These are phyloP conservation scores for Lytechinus variegatus DNA, from an alignment of 35 echinoderm and acorn worm genomes.

Conservation along the genomic window DNA sequence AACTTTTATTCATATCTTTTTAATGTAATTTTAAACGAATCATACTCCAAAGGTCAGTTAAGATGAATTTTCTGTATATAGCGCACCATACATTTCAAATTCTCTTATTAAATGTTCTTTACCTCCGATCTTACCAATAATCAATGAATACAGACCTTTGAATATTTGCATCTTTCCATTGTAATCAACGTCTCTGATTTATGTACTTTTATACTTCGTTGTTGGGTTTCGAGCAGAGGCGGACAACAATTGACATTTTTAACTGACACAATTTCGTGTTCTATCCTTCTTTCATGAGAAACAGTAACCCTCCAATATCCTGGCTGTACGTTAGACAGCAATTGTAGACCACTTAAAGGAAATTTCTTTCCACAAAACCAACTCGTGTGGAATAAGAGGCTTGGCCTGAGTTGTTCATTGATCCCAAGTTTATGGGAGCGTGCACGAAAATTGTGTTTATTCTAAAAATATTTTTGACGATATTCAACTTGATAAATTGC, in stretches of 20 bases:
- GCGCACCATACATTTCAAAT: too few species aligned
- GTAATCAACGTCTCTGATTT: too few species aligned
- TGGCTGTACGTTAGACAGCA: not conserved
- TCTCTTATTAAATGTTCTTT: too few species aligned
- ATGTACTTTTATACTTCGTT: too few species aligned
- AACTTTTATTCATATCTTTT: too few species aligned
- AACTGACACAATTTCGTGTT: not conserved
- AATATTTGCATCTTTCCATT: too few species aligned
- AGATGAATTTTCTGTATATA: too few species aligned
- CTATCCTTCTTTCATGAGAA: not conserved
- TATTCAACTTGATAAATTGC: not conserved
- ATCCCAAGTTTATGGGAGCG: constrained; percentile 16
- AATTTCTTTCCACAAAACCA: not conserved
- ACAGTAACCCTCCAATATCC: not conserved
- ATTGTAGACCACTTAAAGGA: not conserved
- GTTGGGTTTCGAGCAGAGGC: not conserved
- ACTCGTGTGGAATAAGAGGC: constrained; percentile 9
- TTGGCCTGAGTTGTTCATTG: not conserved
- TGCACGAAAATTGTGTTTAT: constrained; percentile 10
- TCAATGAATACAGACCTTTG: too few species aligned
- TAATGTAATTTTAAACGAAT: too few species aligned
- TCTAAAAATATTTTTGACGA: not conserved
- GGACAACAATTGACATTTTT: not conserved
- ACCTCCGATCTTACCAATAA: too few species aligned
- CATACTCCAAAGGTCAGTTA: too few species aligned